Conservation (phyloP, 2,888 invertebrate genomes). For the Phaedon cochleariae region DNA sequence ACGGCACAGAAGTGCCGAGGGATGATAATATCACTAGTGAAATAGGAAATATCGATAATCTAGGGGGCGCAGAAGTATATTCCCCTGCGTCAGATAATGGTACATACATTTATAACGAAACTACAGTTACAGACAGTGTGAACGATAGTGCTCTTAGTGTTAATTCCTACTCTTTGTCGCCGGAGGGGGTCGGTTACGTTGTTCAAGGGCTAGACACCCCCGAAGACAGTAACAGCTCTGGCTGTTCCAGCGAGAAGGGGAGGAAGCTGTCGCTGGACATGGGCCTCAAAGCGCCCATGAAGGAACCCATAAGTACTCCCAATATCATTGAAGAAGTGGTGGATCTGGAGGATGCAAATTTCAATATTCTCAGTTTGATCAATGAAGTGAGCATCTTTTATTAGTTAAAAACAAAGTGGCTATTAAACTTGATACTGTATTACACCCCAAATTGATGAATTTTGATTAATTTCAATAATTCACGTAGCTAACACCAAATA, state of each 20-base stretch:
- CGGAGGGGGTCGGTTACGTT: conserved; percentile 26
- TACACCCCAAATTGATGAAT: too few relatives aligned
- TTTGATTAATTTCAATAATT: too few relatives aligned
- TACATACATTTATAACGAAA: conserved; percentile 29
- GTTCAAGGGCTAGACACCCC: conserved; percentile 24
- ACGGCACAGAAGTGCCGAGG: conserved; percentile 6
- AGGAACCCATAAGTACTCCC: conserved; percentile 56
- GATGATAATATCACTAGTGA: conserved; percentile 17
- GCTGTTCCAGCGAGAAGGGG: neutral
- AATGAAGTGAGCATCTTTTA: conserved; percentile 44
- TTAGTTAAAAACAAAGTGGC: neutral
- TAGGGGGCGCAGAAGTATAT: conserved; percentile 13
- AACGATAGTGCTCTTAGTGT: conserved; percentile 47
- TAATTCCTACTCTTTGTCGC: conserved; percentile 42
- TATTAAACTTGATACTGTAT: too few relatives aligned
- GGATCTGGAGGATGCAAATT: conserved; percentile 52
- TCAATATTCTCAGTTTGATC: conserved; percentile 57
- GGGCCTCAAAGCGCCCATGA: conserved; percentile 18
- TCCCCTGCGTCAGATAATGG: conserved; percentile 26
- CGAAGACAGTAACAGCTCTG: conserved; percentile 40
- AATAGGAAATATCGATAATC: conserved; percentile 22
- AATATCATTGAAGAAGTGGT: conserved; percentile 61
- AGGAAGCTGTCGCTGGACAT: conserved; percentile 22
- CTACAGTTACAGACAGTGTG: conserved; percentile 23
- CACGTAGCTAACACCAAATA: too few relatives aligned